phyloP scores from a whole-genome alignment of 1,140 invertebrate genomes.

The Tetramorium alpestre region DNA sequence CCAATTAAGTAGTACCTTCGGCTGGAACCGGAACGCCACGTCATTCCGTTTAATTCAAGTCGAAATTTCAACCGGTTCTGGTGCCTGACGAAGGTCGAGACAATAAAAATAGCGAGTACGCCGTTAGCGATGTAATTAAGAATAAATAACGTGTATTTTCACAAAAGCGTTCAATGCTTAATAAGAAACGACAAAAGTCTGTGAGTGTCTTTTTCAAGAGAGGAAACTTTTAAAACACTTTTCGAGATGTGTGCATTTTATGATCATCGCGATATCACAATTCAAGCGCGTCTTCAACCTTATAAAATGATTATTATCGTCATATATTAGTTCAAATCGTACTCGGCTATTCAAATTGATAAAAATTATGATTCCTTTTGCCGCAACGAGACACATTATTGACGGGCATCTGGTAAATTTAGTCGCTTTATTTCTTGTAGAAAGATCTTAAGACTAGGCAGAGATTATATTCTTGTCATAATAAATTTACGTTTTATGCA shows the following conservation, averaged over 20 bases:
- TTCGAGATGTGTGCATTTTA: not conserved
- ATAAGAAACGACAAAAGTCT: not conserved
- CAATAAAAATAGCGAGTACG: constrained; percentile 56
- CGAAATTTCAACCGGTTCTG: constrained; percentile 62
- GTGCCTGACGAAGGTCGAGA: constrained; percentile 54
- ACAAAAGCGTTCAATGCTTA: not conserved
- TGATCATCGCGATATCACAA: not conserved
- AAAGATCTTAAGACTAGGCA: not conserved
- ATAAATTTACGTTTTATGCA: not conserved
- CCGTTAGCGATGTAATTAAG: constrained; percentile 54
- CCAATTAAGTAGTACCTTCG: constrained; percentile 62
- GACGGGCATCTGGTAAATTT: not conserved
- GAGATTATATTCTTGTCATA: not conserved
- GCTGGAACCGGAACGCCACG: constrained; percentile 57
- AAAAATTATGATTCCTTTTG: not conserved
- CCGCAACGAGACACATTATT: constrained; percentile 2
- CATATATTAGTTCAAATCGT: not conserved
- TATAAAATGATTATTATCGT: not conserved
- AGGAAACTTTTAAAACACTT: not conserved
- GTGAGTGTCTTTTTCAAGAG: not conserved
- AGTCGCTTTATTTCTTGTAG: not conserved
- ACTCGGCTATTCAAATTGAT: not conserved
- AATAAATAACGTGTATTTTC: constrained; percentile 55
- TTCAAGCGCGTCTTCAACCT: not conserved
- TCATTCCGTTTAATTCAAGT: constrained; percentile 63